Base-by-base conservation (phyloP, 2,797 vertebrate genomes). In the Phoeniculus purpureus region DNA sequence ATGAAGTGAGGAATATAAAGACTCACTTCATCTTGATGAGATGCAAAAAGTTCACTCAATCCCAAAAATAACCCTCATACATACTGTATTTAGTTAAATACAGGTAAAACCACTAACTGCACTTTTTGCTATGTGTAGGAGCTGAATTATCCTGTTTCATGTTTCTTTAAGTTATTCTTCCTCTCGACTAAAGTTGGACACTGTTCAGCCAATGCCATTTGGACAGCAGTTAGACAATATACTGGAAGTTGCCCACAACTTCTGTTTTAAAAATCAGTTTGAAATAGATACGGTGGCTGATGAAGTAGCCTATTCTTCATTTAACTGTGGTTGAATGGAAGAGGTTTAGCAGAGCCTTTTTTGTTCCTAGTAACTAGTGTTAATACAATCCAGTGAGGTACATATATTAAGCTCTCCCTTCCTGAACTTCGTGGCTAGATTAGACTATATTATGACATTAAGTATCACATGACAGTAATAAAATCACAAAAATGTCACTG, bases 401-500 rank as follows among this genome's bases (percentile, higher is more conserved):
- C 19, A 79, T 56, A 60, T 23, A 84, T 60, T 65, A 90, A 87
- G 40, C 37, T 92, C 18, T 72, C 58, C 31, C 56, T 94, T 93
- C 45, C 72, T 85, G 60, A 87, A 59, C 15, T 75, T 48, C 45
- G 45, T 77, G 52, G 84, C 73, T 58, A 89, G n/a, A 89, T 93
- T n/a, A 85, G 40, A 67, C 9, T 29, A 66, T 32, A 72, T 45
- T 67, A 76, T 87, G 64, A 76, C 68, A 75, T 75, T 75, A 94
- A 83, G 40, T 72, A 86, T 61, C 26, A 51, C 5, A 7, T 77
- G 74, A 52, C 54, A 92, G 51, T 85, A 77, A 72, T 78, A 94
- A 95, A 92, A 86, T 17, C 75, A 95, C 26, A 85, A 80, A 37
- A 84, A 89, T 22, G 43, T 89, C 83, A 91, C 54, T 65, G n/a